Base-by-base conservation (phyloP, 1,140 invertebrate genomes). In the Drosophila lacertosa region DNA sequence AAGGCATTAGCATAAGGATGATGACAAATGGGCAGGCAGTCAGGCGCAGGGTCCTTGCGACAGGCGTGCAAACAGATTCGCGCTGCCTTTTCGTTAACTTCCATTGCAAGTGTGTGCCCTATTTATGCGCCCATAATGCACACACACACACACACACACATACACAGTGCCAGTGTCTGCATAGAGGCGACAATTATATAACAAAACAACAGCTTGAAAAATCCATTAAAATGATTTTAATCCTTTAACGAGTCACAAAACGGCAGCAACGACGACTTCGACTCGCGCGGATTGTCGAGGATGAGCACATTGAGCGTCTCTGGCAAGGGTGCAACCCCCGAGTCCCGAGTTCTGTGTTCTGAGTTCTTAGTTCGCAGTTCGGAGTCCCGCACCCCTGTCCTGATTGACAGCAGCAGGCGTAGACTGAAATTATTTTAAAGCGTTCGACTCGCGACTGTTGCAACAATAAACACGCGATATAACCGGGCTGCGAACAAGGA, bases 161-260 rank as follows among this genome's bases (percentile, higher is more conserved):
- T 35, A 35, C 11, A 63, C 22, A 66, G 42, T 50, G 45, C 44
- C 45, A 60, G 32, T 35, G 44, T 40, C 47, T 83, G 66, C 76
- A 84, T 73, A 74, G 73, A 67, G 69, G 68, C 77, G 74, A 84
- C 81, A 84, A 84, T 84, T 84, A 84, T 86, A 80, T 78, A 86
- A 84, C 77, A 89, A 82, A 88, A 88, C 83, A 88, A 88, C 82
- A 88, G 82, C 82, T 88, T 88, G 82, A 88, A 88, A 88, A 88
- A 88, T 88, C 82, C 82, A 88, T 88, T 88, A 88, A 88, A 88
- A 89, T 88, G 77, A 88, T 78, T 88, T 88, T 88, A 88, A 88
- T 88, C 81, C 81, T 84, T 84, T 84, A 84, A 84, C 81, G 81
- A 84, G 81, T 84, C 81, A 77, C 81, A 78, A 78, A 83, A 82